Percentiles rank a stretch among this genome's conserved stretches.
phyloP scores from a whole-genome alignment of 2,888 invertebrate genomes.

The Hololepta plana region DNA sequence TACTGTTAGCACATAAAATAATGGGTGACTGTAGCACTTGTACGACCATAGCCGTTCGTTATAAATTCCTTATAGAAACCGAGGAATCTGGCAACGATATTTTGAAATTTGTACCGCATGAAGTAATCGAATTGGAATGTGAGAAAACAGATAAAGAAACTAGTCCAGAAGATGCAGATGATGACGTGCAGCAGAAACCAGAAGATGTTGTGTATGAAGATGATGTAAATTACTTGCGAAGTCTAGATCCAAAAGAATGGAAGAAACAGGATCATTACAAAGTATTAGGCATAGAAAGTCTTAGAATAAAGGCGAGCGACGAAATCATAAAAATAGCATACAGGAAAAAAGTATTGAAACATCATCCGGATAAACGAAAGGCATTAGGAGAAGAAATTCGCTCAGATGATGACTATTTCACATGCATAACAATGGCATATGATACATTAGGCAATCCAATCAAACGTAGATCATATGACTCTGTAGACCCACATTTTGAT shows the following conservation, averaged over 20 bases:
- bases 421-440: conserved; percentile 95
- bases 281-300: conserved; percentile 74
- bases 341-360: conserved; percentile 74
- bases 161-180: conserved; percentile 19
- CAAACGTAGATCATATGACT: conserved; percentile 84
- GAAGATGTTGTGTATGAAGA: conserved; percentile 39
- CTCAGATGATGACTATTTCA: conserved; percentile 91
- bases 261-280: conserved; percentile 96
- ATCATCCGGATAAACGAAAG: conserved; percentile 97
- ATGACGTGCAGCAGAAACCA: too few relatives aligned
- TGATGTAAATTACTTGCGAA: conserved; percentile 66
- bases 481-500: conserved; percentile 89
- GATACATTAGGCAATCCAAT: conserved; percentile 69
- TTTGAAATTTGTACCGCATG: conserved; percentile 20
- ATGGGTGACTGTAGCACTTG: conserved; percentile 23
- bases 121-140: conserved; percentile 19
- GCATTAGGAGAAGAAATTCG: conserved; percentile 74
- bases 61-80: conserved; percentile 20
- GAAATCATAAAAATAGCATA: conserved; percentile 91
- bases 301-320: conserved; percentile 72
- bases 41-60: conserved; percentile 21
- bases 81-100: conserved; percentile 17
- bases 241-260: conserved; percentile 91
- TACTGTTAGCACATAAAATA: background rate
- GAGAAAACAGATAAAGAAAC: conserved; percentile 10